A percentile compares a stretch with the other conserved stretches of the same genome.
Conservation (phyloP, 2,113 vertebrate genomes). For the Platichthys flesus region DNA sequence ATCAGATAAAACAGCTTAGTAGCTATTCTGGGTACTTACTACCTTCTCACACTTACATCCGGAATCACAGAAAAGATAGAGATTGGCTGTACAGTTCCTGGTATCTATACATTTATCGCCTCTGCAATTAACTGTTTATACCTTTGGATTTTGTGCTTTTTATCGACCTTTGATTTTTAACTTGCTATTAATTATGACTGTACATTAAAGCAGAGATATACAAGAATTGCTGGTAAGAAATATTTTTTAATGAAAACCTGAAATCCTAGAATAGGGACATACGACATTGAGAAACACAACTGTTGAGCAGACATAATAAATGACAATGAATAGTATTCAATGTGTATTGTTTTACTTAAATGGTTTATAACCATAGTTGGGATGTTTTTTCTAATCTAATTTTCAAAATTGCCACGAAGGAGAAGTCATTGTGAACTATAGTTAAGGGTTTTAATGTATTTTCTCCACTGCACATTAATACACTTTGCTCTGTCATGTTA, state of each 20-base stretch:
- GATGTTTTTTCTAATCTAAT: not conserved
- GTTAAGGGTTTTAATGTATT: not conserved
- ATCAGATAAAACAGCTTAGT: slow-evolving; percentile 1
- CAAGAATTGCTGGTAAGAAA: not conserved
- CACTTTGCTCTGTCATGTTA: not conserved
- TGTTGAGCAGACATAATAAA: not conserved
- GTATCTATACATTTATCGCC: not conserved
- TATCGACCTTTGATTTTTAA: not conserved
- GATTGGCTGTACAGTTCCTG: not conserved
- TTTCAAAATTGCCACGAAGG: too few species aligned
- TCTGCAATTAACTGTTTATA: too few species aligned
- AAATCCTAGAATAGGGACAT: too few species aligned
- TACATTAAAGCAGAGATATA: not conserved
- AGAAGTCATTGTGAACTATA: not conserved
- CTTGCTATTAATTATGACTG: not conserved
- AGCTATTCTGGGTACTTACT: too few species aligned
- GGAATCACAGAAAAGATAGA: not conserved
- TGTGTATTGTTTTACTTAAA: not conserved
- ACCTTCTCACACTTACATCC: not conserved
- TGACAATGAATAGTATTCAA: not conserved
- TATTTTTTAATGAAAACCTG: not conserved
- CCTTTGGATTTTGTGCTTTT: not conserved
- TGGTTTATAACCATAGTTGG: not conserved
- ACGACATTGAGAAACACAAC: too few species aligned
- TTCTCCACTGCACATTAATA: not conserved